Conservation (phyloP, 2,113 vertebrate genomes). For the Excalfactoria chinensis region DNA sequence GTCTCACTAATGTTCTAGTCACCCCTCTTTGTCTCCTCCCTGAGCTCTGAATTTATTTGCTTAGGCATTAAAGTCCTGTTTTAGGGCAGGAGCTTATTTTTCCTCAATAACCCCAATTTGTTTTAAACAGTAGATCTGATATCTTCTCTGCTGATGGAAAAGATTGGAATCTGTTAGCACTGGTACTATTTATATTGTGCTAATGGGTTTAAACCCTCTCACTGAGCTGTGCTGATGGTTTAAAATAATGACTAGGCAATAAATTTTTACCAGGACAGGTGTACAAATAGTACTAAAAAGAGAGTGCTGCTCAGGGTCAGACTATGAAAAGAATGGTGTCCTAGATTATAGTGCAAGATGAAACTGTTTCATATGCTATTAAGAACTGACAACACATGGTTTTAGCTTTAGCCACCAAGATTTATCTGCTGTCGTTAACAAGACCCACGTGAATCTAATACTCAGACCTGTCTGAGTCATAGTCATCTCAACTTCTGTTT, state of each 20-base stretch:
- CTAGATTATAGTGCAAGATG: conserved; percentile 38
- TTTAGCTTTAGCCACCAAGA: conserved; percentile 16
- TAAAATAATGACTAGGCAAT: conserved; percentile 69
- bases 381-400: not conserved
- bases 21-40: not conserved
- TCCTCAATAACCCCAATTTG: conserved; percentile 43
- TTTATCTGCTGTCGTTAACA: conserved; percentile 25
- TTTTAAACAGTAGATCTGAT: conserved; percentile 3
- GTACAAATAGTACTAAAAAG: conserved; percentile 44
- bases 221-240: conserved; percentile 12
- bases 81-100: conserved; percentile 43
- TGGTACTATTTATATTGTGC: conserved; percentile 48
- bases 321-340: conserved; percentile 44
- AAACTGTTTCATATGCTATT: conserved; percentile 31
- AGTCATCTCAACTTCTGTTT: not conserved
- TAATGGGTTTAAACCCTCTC: conserved; percentile 47
- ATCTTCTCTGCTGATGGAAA: conserved; percentile 13
- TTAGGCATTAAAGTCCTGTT: conserved; percentile 39
- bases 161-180: conserved; percentile 28
- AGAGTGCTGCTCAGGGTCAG: conserved; percentile 14
- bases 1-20: conserved; percentile 32
- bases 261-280: conserved; percentile 60
- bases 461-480: not conserved
- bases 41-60: conserved; percentile 62
- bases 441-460: not conserved